Base-by-base conservation (phyloP, 2,888 invertebrate genomes). In the Scotopteryx bipunctaria region DNA sequence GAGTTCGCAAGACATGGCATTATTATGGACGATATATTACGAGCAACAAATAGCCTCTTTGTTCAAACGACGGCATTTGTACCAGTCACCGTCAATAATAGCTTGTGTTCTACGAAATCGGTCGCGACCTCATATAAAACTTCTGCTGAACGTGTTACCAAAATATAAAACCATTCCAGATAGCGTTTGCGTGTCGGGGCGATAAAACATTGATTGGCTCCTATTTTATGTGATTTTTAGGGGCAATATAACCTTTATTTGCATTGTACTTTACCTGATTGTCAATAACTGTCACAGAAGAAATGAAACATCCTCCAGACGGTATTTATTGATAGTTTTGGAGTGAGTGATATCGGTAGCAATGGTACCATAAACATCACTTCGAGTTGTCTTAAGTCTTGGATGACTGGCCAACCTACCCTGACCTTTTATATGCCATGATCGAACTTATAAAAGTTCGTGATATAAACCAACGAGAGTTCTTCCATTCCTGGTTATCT, bases 1-100 rank as follows among this genome's bases (percentile, higher is more conserved):
- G 59, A 62, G 60, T 60, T 23, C 45, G 42, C 50, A 48, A 59
- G 57, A 55, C 53, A 45, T 42, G 46, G 49, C 57, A 54, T 55
- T 64, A 64, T 69, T 66, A 63, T 59, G 54, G 45, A 51, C 58
- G 35, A 64, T 66, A 63, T 56, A 64, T 67, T 64, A 57, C 37
- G 32, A 48, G 40, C 57, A 53, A 59, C 62, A 62, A 64, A 61
- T 57, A 57, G 55, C 43, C 54, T 50, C 47, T 57, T 64, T 54
- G 35, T 50, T 60, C 46, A 59, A 58, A 55, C 44, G 45, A 25
- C 35, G 9, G 43, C 47, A 40, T 40, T 43, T 14, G 35, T 40
- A 25, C 19, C 32, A 41, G 31, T 19, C 45, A 17, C 42, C 36
- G 23, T 17, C 14, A 32, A 31, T 19, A 35, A 52, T 43, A 43